Evolutionary conservation across 2,797 vertebrate species (phyloP).

Genomic region (Diglossa cyanea): DNA sequence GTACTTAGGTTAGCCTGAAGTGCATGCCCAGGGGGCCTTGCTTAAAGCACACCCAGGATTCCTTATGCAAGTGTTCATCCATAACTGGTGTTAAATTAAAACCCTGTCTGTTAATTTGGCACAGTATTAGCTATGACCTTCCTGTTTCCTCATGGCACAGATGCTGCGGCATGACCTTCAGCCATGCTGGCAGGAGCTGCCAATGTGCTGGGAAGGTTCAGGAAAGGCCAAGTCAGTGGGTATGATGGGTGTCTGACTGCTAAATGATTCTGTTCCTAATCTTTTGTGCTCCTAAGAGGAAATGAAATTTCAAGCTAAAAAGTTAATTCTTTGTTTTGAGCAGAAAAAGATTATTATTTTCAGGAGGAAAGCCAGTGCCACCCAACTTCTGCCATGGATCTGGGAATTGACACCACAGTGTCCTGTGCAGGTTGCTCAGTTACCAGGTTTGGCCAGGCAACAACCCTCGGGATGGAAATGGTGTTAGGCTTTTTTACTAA

Average conservation of each 20-base stretch:
- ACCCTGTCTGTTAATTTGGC: conserved; percentile 1
- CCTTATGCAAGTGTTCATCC: not conserved
- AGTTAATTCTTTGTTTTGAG: not conserved
- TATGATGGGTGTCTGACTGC: fast-evolving
- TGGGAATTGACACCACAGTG: not conserved
- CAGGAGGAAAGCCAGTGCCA: not conserved
- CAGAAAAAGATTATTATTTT: not conserved
- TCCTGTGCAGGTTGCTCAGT: not conserved
- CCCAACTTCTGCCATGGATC: not conserved
- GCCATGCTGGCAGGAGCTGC: not conserved
- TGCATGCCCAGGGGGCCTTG: not conserved
- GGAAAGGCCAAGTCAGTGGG: not conserved
- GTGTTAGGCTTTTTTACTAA: not conserved
- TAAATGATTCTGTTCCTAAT: not conserved
- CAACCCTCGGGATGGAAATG: not conserved
- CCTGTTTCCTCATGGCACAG: not conserved
- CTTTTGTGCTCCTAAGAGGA: not conserved
- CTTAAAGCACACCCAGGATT: not conserved
- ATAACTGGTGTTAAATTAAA: not conserved
- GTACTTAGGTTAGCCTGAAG: not conserved
- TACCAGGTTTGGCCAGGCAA: not conserved
- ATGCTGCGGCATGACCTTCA: not conserved
- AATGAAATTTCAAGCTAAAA: not conserved
- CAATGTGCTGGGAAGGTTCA: not conserved
- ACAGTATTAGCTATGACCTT: not conserved